Conservation (phyloP, 2,888 invertebrate species). For the Hybos culiciformis region DNA sequence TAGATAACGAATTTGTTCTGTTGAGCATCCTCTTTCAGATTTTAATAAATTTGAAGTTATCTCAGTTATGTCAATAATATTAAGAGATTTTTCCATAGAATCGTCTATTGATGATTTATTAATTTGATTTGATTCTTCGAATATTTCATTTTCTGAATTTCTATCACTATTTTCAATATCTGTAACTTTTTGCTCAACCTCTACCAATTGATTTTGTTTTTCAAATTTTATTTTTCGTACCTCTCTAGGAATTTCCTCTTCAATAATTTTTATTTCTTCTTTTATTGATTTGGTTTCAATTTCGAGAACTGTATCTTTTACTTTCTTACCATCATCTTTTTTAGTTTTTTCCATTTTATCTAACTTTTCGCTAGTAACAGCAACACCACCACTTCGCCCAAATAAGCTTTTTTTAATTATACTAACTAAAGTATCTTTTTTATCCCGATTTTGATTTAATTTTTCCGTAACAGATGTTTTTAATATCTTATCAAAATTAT, state of each 20-base stretch:
- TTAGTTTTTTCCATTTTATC: neutral
- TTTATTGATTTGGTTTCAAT: neutral
- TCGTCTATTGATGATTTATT: neutral
- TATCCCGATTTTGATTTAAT: neutral
- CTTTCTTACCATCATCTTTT: neutral
- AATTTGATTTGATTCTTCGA: neutral
- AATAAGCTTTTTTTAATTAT: slow-evolving; percentile 3
- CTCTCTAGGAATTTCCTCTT: too few relatives aligned
- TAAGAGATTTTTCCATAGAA: too few relatives aligned
- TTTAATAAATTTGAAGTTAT: too few relatives aligned
- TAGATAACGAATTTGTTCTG: too few relatives aligned
- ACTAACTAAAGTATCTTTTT: slow-evolving; percentile 1
- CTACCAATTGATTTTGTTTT: too few relatives aligned
- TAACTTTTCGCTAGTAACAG: neutral
- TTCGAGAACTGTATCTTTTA: neutral
- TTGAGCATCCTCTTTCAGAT: too few relatives aligned
- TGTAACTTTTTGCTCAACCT: too few relatives aligned
- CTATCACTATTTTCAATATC: neutral
- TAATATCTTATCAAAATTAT: neutral
- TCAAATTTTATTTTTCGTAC: too few relatives aligned
- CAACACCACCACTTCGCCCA: neutral
- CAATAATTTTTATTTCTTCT: neutral
- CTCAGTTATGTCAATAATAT: too few relatives aligned
- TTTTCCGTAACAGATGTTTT: neutral
- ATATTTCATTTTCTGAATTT: neutral